phyloP scores from a whole-genome alignment of 2,888 invertebrate genomes.

The Azorinus chamasolen region DNA sequence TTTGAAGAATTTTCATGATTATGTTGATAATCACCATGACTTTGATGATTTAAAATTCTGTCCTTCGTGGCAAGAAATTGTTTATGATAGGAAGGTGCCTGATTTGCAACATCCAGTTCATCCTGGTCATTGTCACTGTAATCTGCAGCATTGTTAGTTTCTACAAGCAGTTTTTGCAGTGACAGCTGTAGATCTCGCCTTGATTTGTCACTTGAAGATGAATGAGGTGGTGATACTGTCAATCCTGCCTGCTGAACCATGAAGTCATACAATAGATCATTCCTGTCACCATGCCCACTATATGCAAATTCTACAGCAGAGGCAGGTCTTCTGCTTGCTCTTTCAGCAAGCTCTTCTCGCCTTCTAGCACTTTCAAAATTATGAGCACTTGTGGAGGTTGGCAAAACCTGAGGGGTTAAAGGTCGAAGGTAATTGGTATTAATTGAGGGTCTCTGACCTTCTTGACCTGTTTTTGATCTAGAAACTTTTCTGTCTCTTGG shows the following conservation, averaged over 20 bases:
- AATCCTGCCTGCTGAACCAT: constrained; percentile 53
- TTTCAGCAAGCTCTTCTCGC: constrained; percentile 46
- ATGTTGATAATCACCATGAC: constrained; percentile 8
- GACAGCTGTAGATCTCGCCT: constrained; percentile 68
- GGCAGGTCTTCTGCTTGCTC: constrained; percentile 64
- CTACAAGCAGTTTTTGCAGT: constrained; percentile 64
- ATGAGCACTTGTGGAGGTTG: constrained; percentile 58
- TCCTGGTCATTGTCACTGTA: constrained; percentile 39
- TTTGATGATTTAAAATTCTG: constrained; percentile 44
- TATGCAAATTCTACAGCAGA: constrained; percentile 77
- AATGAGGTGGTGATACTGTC: constrained; percentile 58
- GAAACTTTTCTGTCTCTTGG: constrained; percentile 51
- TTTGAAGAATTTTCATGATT: constrained; percentile 3
- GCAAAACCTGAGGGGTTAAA: constrained; percentile 69
- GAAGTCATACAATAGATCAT: constrained; percentile 64
- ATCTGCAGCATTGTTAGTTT: constrained; percentile 49
- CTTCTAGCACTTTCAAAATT: constrained; percentile 50
- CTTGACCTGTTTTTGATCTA: constrained; percentile 50
- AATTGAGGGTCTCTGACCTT: constrained; percentile 54
- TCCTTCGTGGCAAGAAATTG: constrained; percentile 57
- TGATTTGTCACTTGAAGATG: constrained; percentile 60
- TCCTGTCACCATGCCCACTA: constrained; percentile 35
- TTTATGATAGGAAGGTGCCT: constrained; percentile 42
- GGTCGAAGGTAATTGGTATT: constrained; percentile 69
- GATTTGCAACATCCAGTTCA: constrained; percentile 32